Conservation (phyloP, 2,113 vertebrate species). For the Candoia aspera region DNA sequence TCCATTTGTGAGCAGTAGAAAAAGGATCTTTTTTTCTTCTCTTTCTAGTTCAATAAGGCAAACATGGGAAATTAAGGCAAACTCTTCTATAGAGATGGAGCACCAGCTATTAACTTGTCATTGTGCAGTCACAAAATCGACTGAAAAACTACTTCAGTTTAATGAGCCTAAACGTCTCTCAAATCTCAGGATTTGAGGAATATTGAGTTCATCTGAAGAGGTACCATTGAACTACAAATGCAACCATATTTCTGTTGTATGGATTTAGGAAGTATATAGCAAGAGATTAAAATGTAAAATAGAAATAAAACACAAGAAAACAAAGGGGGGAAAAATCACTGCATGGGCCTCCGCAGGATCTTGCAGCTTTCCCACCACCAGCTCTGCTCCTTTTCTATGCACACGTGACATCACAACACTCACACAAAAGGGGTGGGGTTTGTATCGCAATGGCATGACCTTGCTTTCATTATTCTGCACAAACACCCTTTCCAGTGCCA, state of each 20-base stretch:
- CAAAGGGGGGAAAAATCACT: no score
- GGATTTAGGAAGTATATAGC: neutral
- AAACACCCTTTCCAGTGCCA: no score
- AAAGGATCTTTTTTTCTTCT: neutral
- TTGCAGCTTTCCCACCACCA: no score
- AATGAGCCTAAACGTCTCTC: neutral
- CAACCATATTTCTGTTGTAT: neutral
- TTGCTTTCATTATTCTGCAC: no score
- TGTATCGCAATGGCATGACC: no score
- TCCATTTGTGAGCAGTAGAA: neutral
- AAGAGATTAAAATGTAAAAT: neutral
- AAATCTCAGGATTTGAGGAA: neutral
- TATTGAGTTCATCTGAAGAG: neutral
- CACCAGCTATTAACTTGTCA: slow-evolving; percentile 14
- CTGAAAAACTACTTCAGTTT: slow-evolving; percentile 4
- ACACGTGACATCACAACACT: no score
- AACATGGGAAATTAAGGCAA: slow-evolving; percentile 2
- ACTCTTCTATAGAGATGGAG: slow-evolving; percentile 11
- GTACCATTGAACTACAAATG: neutral
- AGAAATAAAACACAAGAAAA: neutral
- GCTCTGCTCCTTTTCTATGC: no score
- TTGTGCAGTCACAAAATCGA: neutral
- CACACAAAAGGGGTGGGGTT: no score
- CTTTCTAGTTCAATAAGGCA: neutral
- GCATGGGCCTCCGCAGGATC: neutral